Conservation (phyloP, 1,140 invertebrate species). For the Drosophila punjabiensis region DNA sequence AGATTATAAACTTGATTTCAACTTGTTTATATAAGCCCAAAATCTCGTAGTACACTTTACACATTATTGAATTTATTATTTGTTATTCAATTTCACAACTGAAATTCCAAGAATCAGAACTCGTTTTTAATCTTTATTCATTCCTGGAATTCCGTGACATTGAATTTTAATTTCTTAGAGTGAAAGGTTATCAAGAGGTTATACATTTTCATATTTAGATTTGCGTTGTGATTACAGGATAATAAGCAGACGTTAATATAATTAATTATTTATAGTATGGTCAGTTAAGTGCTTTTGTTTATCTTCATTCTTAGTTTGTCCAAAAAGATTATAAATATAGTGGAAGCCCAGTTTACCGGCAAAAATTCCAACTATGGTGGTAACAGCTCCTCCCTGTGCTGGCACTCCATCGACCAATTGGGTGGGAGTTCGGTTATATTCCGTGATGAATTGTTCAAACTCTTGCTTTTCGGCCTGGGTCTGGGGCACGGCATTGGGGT, state of each 20-base stretch:
- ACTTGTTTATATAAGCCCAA: background rate
- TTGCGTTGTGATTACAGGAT: background rate
- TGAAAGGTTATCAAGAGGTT: constrained; percentile 1
- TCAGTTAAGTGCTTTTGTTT: too few species aligned
- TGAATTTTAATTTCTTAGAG: background rate
- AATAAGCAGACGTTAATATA: too few species aligned
- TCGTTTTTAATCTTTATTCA: background rate
- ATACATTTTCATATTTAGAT: background rate
- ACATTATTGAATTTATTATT: background rate
- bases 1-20: background rate
- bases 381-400: constrained; percentile 2
- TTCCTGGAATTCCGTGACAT: background rate
- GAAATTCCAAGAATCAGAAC: background rate
- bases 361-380: background rate
- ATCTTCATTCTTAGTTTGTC: background rate
- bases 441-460: constrained; percentile 11
- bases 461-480: background rate
- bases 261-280: background rate
- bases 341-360: background rate
- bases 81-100: background rate
- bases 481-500: constrained; percentile 7
- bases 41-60: too few species aligned
- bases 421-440: background rate
- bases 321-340: background rate
- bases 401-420: constrained; percentile 13